These are phyloP conservation scores for Pyrrhosoma nymphula DNA, from an alignment of 2,888 invertebrate species.

Conservation along the genomic window DNA sequence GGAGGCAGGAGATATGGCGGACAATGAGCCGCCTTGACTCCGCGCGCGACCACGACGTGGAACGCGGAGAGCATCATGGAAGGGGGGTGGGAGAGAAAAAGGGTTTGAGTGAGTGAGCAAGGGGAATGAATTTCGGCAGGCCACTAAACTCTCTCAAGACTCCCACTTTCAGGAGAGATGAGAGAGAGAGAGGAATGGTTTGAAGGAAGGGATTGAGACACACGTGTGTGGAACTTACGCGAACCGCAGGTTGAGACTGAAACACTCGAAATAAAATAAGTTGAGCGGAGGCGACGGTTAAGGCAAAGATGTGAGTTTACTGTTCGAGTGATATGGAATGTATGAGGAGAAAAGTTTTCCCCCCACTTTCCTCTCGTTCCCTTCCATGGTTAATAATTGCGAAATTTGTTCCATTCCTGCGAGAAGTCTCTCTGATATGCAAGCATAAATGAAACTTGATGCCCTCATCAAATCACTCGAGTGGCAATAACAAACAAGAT, in stretches of 20 bases:
- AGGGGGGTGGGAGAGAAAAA: not conserved
- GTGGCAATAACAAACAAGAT: too few species aligned
- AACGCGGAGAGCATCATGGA: not conserved
- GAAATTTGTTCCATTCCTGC: conserved; percentile 20
- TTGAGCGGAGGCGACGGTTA: not conserved
- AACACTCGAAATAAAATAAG: not conserved
- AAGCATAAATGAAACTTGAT: too few species aligned
- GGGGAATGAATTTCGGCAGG: conserved; percentile 3
- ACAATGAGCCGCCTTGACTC: not conserved
- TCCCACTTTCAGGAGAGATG: not conserved
- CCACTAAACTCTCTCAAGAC: conserved; percentile 3
- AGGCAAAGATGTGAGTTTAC: not conserved
- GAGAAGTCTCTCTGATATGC: not conserved
- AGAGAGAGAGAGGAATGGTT: not conserved
- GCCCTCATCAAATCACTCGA: too few species aligned
- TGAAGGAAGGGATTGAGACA: not conserved
- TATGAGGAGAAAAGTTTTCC: not conserved
- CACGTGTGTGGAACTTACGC: not conserved
- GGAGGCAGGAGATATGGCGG: not conserved
- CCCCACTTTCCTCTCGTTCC: not conserved
- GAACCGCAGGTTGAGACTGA: not conserved
- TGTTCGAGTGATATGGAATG: not conserved
- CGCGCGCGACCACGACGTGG: not conserved
- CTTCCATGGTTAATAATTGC: conserved; percentile 3
- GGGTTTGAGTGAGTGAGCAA: not conserved